Base-by-base conservation (phyloP, 2,797 vertebrate genomes). In the Apodemus agrarius region DNA sequence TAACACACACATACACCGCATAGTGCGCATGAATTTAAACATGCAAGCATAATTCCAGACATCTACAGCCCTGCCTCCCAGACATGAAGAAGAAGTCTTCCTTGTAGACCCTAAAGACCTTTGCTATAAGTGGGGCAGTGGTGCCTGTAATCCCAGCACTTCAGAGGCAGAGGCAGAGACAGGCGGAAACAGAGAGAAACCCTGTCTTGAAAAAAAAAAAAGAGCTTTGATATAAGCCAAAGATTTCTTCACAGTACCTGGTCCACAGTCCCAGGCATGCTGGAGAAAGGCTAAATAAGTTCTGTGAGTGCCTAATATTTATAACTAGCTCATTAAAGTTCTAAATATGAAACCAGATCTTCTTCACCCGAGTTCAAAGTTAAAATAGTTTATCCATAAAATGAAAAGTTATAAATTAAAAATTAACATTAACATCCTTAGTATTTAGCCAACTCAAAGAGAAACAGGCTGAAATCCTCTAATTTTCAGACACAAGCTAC, bases 281-380 rank as follows among this genome's bases (percentile, higher is more conserved):
- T 95, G 9, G 63, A 12, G 43, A 82, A 78, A 40, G 9, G 34
- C 37, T 49, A 75, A 57, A 5, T 67, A 16, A 79, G 14, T 49
- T 80, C 69, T 21, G 13, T 63, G 5, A 14, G 0, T 40, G 1
- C 72, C 84, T 84, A 61, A 83, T 74, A 79, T 90, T 88, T 91
- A 43, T 40, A 63, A 63, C 29, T 43, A 95, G 16, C 65, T 84
- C 89, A 67, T 43, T 83, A 11, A 95, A 26, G 37, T 92, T 54
- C 46, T 92, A n/a, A 37, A 83, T 87, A 90, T 87, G 74, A 90
- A 94, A 80, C 82, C 22, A 86, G 11, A 83, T 83, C 46, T 88
- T 79, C 24, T 79, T 85, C 63, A 80, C 72, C 59, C 29, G 67
- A 4, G 3, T 75, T 79, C 46, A 90, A 83, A 40, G 69, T 86